Conservation (phyloP, 1,140 invertebrate species). For the Latrodectus geometricus region DNA sequence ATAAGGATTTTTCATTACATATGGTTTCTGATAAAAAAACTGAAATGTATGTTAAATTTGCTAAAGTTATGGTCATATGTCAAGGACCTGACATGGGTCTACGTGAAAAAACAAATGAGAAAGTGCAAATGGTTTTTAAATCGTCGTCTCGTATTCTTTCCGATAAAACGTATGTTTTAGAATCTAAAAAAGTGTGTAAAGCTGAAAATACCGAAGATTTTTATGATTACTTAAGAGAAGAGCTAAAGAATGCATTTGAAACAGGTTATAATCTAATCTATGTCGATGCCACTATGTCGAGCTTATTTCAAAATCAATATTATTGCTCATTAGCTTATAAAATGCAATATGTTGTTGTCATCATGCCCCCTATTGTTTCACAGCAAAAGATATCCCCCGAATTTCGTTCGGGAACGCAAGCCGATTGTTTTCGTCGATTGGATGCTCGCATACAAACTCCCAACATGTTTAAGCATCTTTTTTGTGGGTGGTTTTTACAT, state of each 20-base stretch:
- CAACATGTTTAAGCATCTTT: constrained; percentile 36
- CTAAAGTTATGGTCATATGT: constrained; percentile 35
- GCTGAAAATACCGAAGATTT: constrained; percentile 13
- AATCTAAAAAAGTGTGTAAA: neutral
- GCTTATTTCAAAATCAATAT: neutral
- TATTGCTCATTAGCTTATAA: constrained; percentile 19
- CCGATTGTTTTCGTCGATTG: neutral
- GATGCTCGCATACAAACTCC: neutral
- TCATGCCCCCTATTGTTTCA: constrained; percentile 21
- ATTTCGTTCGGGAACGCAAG: neutral
- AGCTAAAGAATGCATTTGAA: neutral
- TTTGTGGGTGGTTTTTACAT: constrained; percentile 50
- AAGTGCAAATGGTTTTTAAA: neutral
- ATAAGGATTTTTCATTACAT: neutral
- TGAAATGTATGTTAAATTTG: constrained; percentile 52
- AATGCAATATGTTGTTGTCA: constrained; percentile 41
- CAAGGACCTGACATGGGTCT: neutral
- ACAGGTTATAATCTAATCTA: constrained; percentile 19
- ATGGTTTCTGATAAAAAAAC: constrained; percentile 36
- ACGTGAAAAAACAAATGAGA: neutral
- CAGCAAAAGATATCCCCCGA: no score
- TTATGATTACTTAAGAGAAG: constrained; percentile 5
- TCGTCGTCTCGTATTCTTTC: constrained; percentile 5
- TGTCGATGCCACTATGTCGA: constrained; percentile 20
- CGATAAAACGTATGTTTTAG: constrained; percentile 5